phyloP scores from a whole-genome alignment of 2,888 invertebrate species.

The Epistrophe grossulariae region DNA sequence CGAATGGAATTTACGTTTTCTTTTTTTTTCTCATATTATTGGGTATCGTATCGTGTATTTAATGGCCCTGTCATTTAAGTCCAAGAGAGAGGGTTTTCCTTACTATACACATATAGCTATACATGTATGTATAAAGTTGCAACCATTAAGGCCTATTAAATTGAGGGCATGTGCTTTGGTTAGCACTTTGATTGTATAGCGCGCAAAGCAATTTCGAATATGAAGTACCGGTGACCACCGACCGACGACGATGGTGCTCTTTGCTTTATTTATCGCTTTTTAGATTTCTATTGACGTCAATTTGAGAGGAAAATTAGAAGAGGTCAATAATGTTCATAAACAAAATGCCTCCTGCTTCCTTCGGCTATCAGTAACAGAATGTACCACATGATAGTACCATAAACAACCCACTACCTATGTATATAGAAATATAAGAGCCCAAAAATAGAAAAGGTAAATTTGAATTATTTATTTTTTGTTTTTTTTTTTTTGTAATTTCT shows the following conservation, averaged over 20 bases:
- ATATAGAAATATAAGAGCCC: constrained; percentile 9
- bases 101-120: background rate
- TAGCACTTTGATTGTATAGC: constrained; percentile 60
- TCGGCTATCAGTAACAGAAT: background rate
- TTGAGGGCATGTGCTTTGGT: constrained; percentile 62
- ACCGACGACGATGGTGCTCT: background rate
- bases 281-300: constrained; percentile 71
- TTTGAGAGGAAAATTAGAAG: constrained; percentile 73
- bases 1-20: constrained; percentile 61
- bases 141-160: constrained; percentile 69
- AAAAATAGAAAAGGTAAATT: constrained; percentile 65
- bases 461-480: constrained; percentile 34
- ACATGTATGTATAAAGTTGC: constrained; percentile 26
- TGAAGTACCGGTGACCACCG: constrained; percentile 29
- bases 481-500: background rate
- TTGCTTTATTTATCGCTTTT: constrained; percentile 68
- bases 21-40: constrained; percentile 45
- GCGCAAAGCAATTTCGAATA: constrained; percentile 55
- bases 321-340: constrained; percentile 67
- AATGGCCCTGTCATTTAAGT: constrained; percentile 57
- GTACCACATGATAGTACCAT: background rate
- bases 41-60: constrained; percentile 45
- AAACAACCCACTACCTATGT: background rate
- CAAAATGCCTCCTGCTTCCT: constrained; percentile 33
- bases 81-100: constrained; percentile 17